Percentiles rank a stretch among this genome's conserved stretches.
phyloP scores from a whole-genome alignment of 2,888 invertebrate species.

The Anagyrus pseudococci region DNA sequence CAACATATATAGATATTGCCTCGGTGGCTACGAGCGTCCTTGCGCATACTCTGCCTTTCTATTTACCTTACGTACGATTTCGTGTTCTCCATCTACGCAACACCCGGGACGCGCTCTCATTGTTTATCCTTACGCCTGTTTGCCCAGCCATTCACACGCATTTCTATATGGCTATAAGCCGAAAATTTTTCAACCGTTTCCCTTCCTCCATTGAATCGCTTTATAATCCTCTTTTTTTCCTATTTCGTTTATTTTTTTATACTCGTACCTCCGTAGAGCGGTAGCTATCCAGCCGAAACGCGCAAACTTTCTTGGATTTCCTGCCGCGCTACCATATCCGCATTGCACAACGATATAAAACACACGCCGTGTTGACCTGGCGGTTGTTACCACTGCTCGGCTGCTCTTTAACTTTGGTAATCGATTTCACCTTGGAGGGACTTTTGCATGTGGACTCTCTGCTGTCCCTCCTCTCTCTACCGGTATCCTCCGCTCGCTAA shows the following conservation, averaged over 20 bases:
- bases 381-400: neutral
- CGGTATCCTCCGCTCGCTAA: neutral
- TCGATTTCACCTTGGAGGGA: slow-evolving; percentile 28
- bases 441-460: slow-evolving; percentile 9
- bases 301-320: slow-evolving; percentile 16
- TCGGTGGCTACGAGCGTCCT: no score
- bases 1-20: no score
- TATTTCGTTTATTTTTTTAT: no score
- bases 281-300: neutral
- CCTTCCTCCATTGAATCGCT: slow-evolving; percentile 21
- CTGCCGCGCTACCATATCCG: neutral
- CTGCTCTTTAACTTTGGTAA: slow-evolving; percentile 21
- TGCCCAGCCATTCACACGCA: neutral
- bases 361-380: neutral
- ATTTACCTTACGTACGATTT: no score
- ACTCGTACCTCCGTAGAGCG: no score
- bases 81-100: no score
- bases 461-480: neutral
- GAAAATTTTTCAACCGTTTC: slow-evolving; percentile 15
- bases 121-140: slow-evolving; percentile 8
- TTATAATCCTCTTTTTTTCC: no score
- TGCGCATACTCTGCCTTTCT: no score
- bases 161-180: slow-evolving; percentile 7
- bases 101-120: no score
- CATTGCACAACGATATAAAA: neutral